Evolutionary conservation across 2,113 vertebrate genomes (phyloP).

Genomic region (Aramus guarauna): DNA sequence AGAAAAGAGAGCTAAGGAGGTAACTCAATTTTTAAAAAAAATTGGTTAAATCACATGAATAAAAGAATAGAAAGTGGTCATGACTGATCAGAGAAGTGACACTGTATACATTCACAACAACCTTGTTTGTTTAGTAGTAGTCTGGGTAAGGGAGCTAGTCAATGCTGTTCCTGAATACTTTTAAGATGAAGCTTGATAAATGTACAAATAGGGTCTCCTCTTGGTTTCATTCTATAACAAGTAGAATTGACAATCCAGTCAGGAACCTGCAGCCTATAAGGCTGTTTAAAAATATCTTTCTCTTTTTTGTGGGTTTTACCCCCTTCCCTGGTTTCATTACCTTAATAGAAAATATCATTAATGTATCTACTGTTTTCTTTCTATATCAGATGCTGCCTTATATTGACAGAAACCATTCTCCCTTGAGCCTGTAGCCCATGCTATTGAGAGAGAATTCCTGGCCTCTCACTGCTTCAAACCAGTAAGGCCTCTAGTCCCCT

Average conservation of each 20-base stretch:
- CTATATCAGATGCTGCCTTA: neutral
- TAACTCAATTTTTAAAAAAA: neutral
- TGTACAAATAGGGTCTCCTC: neutral
- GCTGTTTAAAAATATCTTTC: neutral
- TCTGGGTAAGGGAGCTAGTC: neutral
- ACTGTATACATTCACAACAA: neutral
- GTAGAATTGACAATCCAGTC: neutral
- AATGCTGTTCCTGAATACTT: neutral
- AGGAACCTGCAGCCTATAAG: neutral
- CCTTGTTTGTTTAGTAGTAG: neutral
- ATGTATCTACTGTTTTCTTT: neutral
- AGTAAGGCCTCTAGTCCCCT: neutral
- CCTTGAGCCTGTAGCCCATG: neutral
- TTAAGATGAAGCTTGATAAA: neutral
- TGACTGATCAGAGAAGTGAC: neutral
- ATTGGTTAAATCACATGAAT: neutral
- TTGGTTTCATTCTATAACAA: neutral
- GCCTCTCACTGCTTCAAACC: neutral
- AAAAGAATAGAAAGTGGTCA: neutral
- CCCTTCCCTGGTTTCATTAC: fast-evolving
- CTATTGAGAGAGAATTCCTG: neutral
- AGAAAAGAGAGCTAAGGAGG: neutral
- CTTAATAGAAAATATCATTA: neutral
- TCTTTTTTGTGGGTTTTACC: neutral
- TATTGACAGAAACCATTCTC: neutral